Evolutionary conservation across 1,140 invertebrate species (phyloP), one percentile per base, ranked within the genome.

Genomic region (Drosophila navojoa): DNA sequence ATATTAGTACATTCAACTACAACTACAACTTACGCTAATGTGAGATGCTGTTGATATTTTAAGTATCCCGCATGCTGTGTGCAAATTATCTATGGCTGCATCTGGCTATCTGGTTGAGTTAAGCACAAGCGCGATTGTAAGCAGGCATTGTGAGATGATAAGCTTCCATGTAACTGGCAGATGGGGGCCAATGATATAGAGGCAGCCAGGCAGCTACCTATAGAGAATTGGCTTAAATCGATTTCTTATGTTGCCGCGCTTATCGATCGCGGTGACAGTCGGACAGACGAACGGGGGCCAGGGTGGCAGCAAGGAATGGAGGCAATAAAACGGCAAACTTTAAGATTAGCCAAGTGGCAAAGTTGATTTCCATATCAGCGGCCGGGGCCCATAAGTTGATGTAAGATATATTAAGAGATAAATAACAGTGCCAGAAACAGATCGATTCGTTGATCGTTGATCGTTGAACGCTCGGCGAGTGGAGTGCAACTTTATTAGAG

Each of bases 221-320:
- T 67, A 68, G 52, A 49, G 54, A n/a, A 32, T 16, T 61, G 69
- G 19, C 69, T 77, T 82, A 86, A 86, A 86, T 87, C 82, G 82
- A 86, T 87, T 86, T 86, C 84, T 86, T 71, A 87, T 86, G 82
- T 86, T 89, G 84, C 76, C 71, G 71, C 76, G 45, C 38, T 77
- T 55, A 44, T 50, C 50, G 54, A 19, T 38, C 11, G 38, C 13
- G 55, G 60, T 27, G 38, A 29, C 58, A 52, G 49, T 32, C 27
- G 29, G 35, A 13, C 13, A 5, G n/a, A 2, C 3, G 19, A 3
- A 1, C 19, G 25, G 25, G 0, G 32, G 27, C 27, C 5, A 32
- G 32, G 2, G 13, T 5, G 11, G 55, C 7, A 13, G 1, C 3
- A 2, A 11, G 27, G 27, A n/a, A 6, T 32, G 11, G 27, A 45